Evolutionary conservation across 2,113 vertebrate genomes (phyloP), one percentile per base, ranked within the genome.

Genomic region (Microcebus ravelobensis): DNA sequence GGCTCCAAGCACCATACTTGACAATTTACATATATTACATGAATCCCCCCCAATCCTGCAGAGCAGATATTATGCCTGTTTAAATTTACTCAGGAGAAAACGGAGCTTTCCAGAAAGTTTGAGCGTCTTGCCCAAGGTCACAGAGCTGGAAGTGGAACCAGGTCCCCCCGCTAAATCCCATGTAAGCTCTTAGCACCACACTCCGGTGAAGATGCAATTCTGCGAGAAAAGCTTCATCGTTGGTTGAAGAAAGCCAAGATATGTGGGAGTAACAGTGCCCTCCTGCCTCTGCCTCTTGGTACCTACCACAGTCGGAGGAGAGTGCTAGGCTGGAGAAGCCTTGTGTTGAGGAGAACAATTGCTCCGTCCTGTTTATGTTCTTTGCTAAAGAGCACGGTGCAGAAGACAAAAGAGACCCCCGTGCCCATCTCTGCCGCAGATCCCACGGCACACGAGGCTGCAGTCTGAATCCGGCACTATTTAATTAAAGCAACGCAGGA

Each of bases 401-500:
- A 57, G 59, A 74, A 94, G 55, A 91, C n/a, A 67, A 87, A 90
- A 45, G 34, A 48, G 29, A 12, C 13, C 7, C 10, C 2, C 0
- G 6, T 9, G 17, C 36, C 34, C 34, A 20, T 82, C 9, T 39
- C 57, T 27, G 11, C 11, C 4, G 15, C n/a, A 0, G 29, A 70
- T 52, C 77, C 65, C 48, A 39, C 13, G 23, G 74, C 7, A 1
- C 50, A n/a, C 55, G 71, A 68, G 59, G 48, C 68, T 29, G 4
- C 34, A 0, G 13, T 74, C 80, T 42, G 81, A 91, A 81, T 85
- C 42, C 34, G 29, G 25, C 1, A 36, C 85, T 80, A 27, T 90
- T 87, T 77, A 83, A 94, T 92, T 57, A 94, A 92, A 90, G 45
- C 34, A 68, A 31, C 65, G 39, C 17, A 70, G 42, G 80, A 63